phyloP scores from a whole-genome alignment of 2,888 invertebrate species.

The Euplexia lucipara region DNA sequence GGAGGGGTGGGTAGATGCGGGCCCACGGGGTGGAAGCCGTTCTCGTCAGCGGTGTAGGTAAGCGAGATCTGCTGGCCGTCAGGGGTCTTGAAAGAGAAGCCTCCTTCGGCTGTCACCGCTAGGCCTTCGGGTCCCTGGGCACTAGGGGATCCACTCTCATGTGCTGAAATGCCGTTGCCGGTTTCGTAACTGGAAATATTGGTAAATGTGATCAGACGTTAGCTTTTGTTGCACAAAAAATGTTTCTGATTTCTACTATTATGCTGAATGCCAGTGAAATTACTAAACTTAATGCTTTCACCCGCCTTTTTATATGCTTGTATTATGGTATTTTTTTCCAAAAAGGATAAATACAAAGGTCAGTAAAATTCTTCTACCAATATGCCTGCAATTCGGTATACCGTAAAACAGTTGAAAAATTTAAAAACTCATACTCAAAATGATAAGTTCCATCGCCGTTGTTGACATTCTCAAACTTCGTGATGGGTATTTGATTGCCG shows the following conservation, averaged over 20 bases:
- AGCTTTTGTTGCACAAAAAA: conserved; percentile 1
- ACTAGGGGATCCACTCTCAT: conserved; percentile 91
- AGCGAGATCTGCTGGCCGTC: conserved; percentile 92
- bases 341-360: too few relatives aligned
- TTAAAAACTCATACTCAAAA: conserved; percentile 87
- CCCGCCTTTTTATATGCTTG: too few relatives aligned
- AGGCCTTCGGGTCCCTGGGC: conserved; percentile 90
- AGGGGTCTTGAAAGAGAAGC: conserved; percentile 92
- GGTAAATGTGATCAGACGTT: background rate
- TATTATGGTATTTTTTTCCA: too few relatives aligned
- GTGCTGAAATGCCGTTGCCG: conserved; percentile 92
- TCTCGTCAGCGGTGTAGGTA: conserved; percentile 93
- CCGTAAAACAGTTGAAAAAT: background rate
- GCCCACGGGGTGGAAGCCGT: conserved; percentile 93
- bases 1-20: conserved; percentile 92
- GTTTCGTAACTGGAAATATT: conserved; percentile 90
- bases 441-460: conserved; percentile 92
- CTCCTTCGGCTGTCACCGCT: conserved; percentile 92
- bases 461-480: conserved; percentile 92
- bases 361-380: too few relatives aligned
- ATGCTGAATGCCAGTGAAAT: too few relatives aligned
- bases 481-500: conserved; percentile 90
- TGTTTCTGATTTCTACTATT: background rate
- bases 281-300: too few relatives aligned
- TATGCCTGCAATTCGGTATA: too few relatives aligned